Evolutionary conservation across 2,113 vertebrate genomes (phyloP), one percentile per base, ranked within the genome.

Genomic region (Mola mola): DNA sequence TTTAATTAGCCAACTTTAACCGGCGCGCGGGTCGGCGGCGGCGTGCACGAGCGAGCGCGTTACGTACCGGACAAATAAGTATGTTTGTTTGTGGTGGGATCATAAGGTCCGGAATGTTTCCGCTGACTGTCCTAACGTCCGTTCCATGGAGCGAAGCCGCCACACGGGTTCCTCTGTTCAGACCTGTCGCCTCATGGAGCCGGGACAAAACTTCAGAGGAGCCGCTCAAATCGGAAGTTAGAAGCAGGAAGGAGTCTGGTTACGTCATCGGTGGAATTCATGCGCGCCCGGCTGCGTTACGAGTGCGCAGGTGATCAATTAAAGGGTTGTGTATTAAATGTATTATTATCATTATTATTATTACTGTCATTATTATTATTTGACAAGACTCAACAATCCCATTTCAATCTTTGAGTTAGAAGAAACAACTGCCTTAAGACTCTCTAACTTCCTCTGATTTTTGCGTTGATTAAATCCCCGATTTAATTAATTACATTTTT

Each of bases 171-270:
- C 19, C 3, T 17, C 22, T 11, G 0, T 7, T 19, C 7, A 20
- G 28, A n/a, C 16, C 2, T 20, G 15, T 37, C 33, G 15, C 15
- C 15, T 11, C 20, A 15, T n/a, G n/a, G 21, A 25, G 6, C 51
- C 12, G 20, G 20, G 19, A 40, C 13, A 9, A 52, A 59, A 12
- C 43, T 43, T 46, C 46, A 19, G 16, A 15, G 21, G 3, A 1
- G 20, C 61, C 16, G 55, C 21, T n/a, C n/a, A n/a, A 66, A 15
- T 49, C 34, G 78, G 79, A 77, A 84, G 78, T 50, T n/a, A 1
- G 4, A 38, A 15, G 11, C 17, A 2, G 61, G 55, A 50, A 52
- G 15, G 12, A 33, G 25, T 12, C 2, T 1, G 12, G 0, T 20
- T 15, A 52, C 47, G 61, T 65, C 40, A 44, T 4, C 0, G 0